Base-by-base conservation (phyloP, 2,113 vertebrate species). In the Cyphomyrus plagiostoma region DNA sequence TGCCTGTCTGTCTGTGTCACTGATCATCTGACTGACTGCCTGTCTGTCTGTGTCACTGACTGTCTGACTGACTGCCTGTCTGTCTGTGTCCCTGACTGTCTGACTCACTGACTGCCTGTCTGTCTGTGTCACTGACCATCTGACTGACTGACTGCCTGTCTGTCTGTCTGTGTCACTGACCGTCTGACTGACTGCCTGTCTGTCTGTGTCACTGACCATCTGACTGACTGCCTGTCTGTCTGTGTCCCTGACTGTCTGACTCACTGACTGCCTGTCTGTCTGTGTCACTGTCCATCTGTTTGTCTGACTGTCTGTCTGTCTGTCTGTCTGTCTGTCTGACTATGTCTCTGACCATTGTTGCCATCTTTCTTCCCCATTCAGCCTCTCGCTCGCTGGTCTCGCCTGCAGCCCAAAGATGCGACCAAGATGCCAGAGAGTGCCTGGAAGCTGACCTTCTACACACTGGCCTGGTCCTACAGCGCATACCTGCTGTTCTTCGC, bases 381-480 rank as follows among this genome's bases (percentile, higher is more conserved):
- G 98, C 98, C 98, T 53, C 93, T 99, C 0, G 97, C 94, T 74
- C 94, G 93, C 23, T 95, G 97, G 96, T 98, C 96, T 93, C 92
- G 91, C 46, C 92, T 99, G 90, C 95, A 96, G 92, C 97, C 98
- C 11, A 96, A 94, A 91, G 98, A 99, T 95, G 97, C 97, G 0
- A 95, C 96, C 92, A 99, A 99, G 96, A 96, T 99, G 96, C 98
- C 98, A 0, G 98, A 99, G 95, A 99, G 98, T 13, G 95, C 96
- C 88, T 99, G 98, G 98, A 99, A 99, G 95, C 95, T 99, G 93
- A 94, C 97, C 87, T 99, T 98, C 96, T 99, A 99, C 95, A 95
- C 95, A 0, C 89, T 97, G 80, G 96, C 97, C 15, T 99, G 98
- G 98, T 97, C 96, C 0, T 99, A 99, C 88, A 97, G 96, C 89